Evolutionary conservation across 2,113 vertebrate genomes (phyloP).

Genomic region (Gyps fulvus): DNA sequence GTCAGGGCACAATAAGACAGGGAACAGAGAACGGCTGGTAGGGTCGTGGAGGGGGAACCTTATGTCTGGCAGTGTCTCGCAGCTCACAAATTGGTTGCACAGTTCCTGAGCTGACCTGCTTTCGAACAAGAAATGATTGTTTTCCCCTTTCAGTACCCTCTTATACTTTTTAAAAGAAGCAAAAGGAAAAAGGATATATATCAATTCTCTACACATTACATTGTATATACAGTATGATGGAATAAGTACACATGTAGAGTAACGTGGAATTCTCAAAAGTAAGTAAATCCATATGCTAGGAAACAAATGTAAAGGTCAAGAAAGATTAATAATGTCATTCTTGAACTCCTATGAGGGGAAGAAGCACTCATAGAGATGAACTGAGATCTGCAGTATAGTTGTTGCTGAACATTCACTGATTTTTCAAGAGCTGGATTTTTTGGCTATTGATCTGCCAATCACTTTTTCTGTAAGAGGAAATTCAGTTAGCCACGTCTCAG

Average conservation of each 20-base stretch:
- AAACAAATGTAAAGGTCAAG: neutral
- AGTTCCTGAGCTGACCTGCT: neutral
- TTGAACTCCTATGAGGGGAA: neutral
- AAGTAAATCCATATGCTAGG: neutral
- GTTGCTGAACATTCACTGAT: neutral
- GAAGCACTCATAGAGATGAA: neutral
- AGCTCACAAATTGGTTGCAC: neutral
- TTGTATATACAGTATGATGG: neutral
- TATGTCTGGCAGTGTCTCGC: neutral
- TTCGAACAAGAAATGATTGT: neutral
- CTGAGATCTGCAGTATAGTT: neutral
- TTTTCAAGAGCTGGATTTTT: constrained; percentile 9
- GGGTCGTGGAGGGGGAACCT: neutral
- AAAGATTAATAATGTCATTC: neutral
- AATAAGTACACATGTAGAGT: neutral
- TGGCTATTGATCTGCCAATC: constrained; percentile 13
- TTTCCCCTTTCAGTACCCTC: neutral
- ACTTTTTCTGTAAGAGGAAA: neutral
- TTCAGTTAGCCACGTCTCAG: neutral
- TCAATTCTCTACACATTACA: neutral
- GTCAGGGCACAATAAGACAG: neutral
- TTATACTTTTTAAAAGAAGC: neutral
- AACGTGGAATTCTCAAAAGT: neutral
- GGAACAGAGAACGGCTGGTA: neutral
- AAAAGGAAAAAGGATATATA: neutral